phyloP scores from a whole-genome alignment of 1,140 invertebrate species.

The Anagrus nilaparvatae region DNA sequence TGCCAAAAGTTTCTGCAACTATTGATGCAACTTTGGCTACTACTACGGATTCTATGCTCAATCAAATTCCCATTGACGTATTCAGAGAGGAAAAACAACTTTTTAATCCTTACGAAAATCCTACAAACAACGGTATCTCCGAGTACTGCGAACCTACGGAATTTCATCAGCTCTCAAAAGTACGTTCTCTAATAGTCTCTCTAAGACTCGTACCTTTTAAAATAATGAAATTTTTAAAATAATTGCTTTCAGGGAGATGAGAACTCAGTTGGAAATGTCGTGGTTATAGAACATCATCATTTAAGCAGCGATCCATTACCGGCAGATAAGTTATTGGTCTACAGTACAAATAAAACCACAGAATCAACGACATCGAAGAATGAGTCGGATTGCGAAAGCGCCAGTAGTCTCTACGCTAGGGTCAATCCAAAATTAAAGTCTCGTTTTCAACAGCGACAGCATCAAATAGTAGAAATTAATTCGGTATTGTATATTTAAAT shows the following conservation, averaged over 20 bases:
- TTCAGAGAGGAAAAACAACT: conserved; percentile 20
- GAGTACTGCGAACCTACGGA: conserved; percentile 14
- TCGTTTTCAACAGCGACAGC: conserved; percentile 19
- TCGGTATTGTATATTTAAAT: no score
- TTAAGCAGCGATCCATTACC: conserved; percentile 56
- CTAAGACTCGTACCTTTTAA: no score
- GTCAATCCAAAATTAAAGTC: conserved; percentile 35
- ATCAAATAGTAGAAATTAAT: conserved; percentile 34
- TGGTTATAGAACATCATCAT: conserved; percentile 52
- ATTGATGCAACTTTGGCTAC: conserved; percentile 64
- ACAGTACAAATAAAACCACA: conserved; percentile 24
- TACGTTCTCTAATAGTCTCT: no score
- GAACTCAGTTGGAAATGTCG: no score
- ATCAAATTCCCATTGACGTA: conserved; percentile 65
- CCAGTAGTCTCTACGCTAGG: conserved; percentile 38
- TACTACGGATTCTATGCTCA: conserved; percentile 57
- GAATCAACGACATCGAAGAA: conserved; percentile 25
- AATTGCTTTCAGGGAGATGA: no score
- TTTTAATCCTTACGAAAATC: conserved; percentile 4
- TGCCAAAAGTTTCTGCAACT: conserved; percentile 60
- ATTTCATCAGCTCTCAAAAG: no score
- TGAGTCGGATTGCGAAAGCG: conserved; percentile 36
- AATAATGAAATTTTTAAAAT: no score
- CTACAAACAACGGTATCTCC: neutral
- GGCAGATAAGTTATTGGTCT: conserved; percentile 25